Evolutionary conservation across 2,888 invertebrate genomes (phyloP), one percentile per base, ranked within the genome.

Genomic region (Epinotia ramella): DNA sequence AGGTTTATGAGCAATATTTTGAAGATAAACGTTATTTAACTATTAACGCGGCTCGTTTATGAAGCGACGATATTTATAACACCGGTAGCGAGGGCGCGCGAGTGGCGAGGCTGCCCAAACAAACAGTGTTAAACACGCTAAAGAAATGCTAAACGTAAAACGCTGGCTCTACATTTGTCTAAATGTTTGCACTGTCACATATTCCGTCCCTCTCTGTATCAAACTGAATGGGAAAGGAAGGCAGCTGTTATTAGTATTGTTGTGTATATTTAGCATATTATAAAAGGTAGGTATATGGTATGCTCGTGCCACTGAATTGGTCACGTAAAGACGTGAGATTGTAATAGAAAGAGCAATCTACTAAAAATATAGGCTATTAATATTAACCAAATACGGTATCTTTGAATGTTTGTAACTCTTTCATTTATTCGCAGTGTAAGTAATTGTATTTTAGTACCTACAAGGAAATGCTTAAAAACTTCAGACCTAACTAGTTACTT

Each of bases 41-140:
- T 86, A 88, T 88, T 88, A 89, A 90, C 88, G 53, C 88, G 88
- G 87, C 83, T 86, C 85, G 87, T 88, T 88, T 86, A 87, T 85
- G 84, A 85, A 83, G 85, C 84, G 81, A 80, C 84, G 81, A 80
- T 83, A 84, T 85, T 84, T 84, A 85, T 86, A 85, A 84, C 82
- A 79, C 81, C 64, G 59, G 77, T 80, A 81, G 79, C 80, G 73
- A 78, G 75, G 65, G 79, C 78, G 75, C 78, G 78, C 78, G 78
- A 67, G 76, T 77, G 79, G 77, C 77, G 79, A 73, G 69, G 80
- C 78, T 79, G 79, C 77, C 78, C 83, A 81, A 80, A 75, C 74
- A 77, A 73, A 75, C 71, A 70, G 57, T 33, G 76, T 68, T 78
- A 76, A 73, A 72, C 72, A 69, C 68, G 68, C 74, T 73, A 77